phyloP scores from a whole-genome alignment of 2,888 invertebrate species.

The Lycocerus yunnanus region DNA sequence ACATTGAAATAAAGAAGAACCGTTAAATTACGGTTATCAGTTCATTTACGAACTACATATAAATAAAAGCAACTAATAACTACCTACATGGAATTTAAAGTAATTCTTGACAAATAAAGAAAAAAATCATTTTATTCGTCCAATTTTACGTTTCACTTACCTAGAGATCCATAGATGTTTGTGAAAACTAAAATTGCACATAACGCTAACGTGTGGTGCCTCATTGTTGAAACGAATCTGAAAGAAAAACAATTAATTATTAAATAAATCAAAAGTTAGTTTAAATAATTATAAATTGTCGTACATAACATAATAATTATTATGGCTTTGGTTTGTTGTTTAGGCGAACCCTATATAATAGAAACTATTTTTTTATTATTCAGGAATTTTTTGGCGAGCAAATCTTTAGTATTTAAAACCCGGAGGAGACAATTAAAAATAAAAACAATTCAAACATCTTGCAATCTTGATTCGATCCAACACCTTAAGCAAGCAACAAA shows the following conservation, averaged over 20 bases:
- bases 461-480: not conserved
- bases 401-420: too few relatives aligned
- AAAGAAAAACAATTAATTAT: slow-evolving; percentile 11
- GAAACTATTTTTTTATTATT: too few relatives aligned
- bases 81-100: not conserved
- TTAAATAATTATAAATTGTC: too few relatives aligned
- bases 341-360: too few relatives aligned
- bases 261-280: not conserved
- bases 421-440: not conserved
- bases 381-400: too few relatives aligned
- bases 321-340: too few relatives aligned
- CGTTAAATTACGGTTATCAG: slow-evolving; percentile 15
- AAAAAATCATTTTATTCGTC: not conserved
- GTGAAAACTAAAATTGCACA: slow-evolving; percentile 46
- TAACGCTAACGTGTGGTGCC: slow-evolving; percentile 38
- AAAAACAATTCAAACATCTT: not conserved
- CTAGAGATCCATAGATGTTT: slow-evolving; percentile 45
- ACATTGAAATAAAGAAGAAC: slow-evolving; percentile 7
- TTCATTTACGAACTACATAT: not conserved
- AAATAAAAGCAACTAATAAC: not conserved
- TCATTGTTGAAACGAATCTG: slow-evolving; percentile 41
- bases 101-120: not conserved
- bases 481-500: not conserved
- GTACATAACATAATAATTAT: too few relatives aligned
- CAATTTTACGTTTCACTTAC: slow-evolving; percentile 38